Evolutionary conservation across 2,888 invertebrate genomes (phyloP), one percentile per base, ranked within the genome.

Genomic region (Ethmia dodecea): DNA sequence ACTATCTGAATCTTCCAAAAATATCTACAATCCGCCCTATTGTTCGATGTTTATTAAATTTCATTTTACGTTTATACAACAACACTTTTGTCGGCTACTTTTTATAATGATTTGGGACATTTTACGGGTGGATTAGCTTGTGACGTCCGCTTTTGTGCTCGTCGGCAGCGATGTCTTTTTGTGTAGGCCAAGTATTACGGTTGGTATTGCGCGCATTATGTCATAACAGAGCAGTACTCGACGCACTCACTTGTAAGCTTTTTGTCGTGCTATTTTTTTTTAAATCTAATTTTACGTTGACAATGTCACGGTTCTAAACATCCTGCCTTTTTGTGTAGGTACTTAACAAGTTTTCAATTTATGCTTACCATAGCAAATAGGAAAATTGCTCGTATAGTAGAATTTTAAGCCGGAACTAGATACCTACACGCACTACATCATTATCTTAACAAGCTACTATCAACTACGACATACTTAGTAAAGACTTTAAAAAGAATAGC

Each of bases 11-110:
- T 76, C 84, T 76, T 61, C 61, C 69, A 68, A 74, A 62, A 75
- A 73, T 68, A 77, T 81, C 80, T 75, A 72, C 77, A 73, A 68
- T 60, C 64, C 54, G 46, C 52, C 52, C 71, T 50, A 81, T 86
- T 86, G 81, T 86, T 56, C 62, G 52, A 66, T 78, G 80, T 84
- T 86, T 86, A 86, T 86, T 86, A 86, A 86, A 86, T 80, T 86
- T 86, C 80, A 86, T 86, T 86, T 86, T 83, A 81, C 71, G 72
- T 81, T 80, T 68, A 76, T 84, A 80, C 80, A 80, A 83, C 83
- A 83, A 83, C 86, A 83, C 84, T 86, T 78, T 83, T 83, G 83
- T 81, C 80, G 80, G 75, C 59, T 49, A 60, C 64, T 79, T 84
- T 84, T 84, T 84, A 71, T 79, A 46, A 46, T 55, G 64, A 67